Base-by-base conservation (phyloP, 2,888 invertebrate genomes). In the Strigamia transsilvanica region DNA sequence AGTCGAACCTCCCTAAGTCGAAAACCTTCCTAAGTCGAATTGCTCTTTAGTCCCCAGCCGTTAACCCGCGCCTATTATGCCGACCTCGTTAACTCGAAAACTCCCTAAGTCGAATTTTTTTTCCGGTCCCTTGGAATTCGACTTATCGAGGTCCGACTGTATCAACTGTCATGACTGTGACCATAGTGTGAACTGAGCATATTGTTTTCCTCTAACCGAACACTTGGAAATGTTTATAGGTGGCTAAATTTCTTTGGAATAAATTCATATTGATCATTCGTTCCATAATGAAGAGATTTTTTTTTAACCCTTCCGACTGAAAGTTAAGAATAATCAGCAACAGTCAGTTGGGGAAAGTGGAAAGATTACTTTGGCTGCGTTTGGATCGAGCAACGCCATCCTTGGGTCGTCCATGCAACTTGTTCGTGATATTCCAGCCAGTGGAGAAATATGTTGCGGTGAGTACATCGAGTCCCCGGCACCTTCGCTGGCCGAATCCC, bases 181-280 rank as follows among this genome's bases (percentile, higher is more conserved):
- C n/a, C n/a, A n/a, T n/a, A n/a, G n/a, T n/a, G n/a, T n/a, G n/a
- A n/a, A n/a, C n/a, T n/a, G n/a, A n/a, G n/a, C n/a, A n/a, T n/a
- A n/a, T n/a, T n/a, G n/a, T 27, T 61, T 21, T 32, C 13, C 23
- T 5, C 21, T 18, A n/a, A 80, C 80, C 80, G 13, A 80, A n/a
- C 9, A 80, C 42, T 42, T 13, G 41, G 38, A 80, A 41, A 12
- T 42, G 41, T 41, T 80, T 80, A 18, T 80, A 80, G 18, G 41
- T 42, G 18, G 80, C 80, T 10, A 80, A 42, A 6, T 41, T 38
- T 5, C 42, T 80, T 41, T 80, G 80, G 38, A 42, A 80, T 21
- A 80, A 41, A 42, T 80, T 80, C 18, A 80, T 38, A 21, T 41
- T 42, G 15, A 80, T 38, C 80, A 80, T 42, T 42, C 80, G 6